phyloP scores from a whole-genome alignment of 53 echinoderm and acorn worm genomes.

The Actinopyga echinites region DNA sequence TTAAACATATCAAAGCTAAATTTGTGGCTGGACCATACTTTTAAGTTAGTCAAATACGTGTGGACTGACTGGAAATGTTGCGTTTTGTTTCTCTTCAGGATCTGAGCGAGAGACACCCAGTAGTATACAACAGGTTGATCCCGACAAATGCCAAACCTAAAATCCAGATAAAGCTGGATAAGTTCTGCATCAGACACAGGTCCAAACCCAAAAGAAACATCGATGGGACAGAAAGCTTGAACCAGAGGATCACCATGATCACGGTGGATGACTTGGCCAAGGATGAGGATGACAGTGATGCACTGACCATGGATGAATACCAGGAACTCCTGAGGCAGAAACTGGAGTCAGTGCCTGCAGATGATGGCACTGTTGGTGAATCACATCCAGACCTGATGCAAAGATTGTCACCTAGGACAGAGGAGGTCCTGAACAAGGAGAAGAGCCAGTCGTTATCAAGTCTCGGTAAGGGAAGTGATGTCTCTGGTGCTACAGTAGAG shows the following conservation, averaged over 20 bases:
- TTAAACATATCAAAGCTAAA: too few relatives aligned
- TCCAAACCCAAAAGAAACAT: conserved; percentile 75
- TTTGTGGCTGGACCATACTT: too few relatives aligned
- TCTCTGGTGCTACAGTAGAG: conserved; percentile 53
- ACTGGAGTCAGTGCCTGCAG: background rate
- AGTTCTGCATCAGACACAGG: conserved; percentile 79
- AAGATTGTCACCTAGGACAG: background rate
- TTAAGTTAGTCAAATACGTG: background rate
- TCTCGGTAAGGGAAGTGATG: conserved; percentile 41
- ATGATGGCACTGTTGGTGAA: background rate
- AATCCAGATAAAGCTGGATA: conserved; percentile 65
- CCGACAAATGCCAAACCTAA: conserved; percentile 61
- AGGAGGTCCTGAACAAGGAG: conserved; percentile 24
- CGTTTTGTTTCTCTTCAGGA: conserved; percentile 60
- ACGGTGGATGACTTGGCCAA: conserved; percentile 75
- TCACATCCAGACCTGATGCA: conserved; percentile 30
- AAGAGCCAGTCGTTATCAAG: conserved; percentile 44
- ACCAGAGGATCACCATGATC: conserved; percentile 84
- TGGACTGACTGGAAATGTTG: background rate
- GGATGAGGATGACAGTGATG: conserved; percentile 41
- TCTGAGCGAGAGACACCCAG: conserved; percentile 87
- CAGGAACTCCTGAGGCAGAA: conserved; percentile 23
- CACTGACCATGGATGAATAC: conserved; percentile 31
- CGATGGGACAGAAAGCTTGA: conserved; percentile 84
- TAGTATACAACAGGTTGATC: conserved; percentile 76